These are phyloP conservation scores for Mormyrops attenuatus DNA, from an alignment of 2,797 vertebrate genomes.

Conservation along the genomic window DNA sequence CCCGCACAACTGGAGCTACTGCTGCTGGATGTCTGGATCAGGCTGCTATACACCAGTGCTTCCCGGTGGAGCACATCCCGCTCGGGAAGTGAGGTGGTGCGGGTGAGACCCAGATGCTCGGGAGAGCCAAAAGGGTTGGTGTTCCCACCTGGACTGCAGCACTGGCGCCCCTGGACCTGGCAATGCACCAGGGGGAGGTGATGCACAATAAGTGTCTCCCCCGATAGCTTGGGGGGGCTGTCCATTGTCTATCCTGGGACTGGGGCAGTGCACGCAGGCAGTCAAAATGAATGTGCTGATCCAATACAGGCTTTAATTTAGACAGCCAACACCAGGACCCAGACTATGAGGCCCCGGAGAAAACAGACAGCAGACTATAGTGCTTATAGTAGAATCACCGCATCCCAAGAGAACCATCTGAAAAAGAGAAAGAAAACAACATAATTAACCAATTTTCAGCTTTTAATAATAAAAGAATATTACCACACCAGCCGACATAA, in stretches of 20 bases:
- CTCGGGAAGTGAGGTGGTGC: conserved; percentile 74
- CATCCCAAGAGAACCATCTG: not conserved
- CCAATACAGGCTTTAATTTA: conserved; percentile 37
- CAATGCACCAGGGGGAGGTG: conserved; percentile 96
- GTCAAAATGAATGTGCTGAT: not conserved
- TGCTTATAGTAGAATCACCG: not conserved
- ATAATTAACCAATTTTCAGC: not conserved
- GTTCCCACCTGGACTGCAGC: conserved; percentile 63
- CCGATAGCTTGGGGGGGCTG: conserved; percentile 83
- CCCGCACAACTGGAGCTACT: conserved; percentile 42
- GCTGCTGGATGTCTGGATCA: conserved; percentile 63
- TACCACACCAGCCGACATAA: not conserved
- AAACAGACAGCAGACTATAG: not conserved
- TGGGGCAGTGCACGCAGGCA: not conserved
- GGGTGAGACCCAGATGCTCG: conserved; percentile 72
- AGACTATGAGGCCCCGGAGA: conserved; percentile 30
- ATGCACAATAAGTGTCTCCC: conserved; percentile 93
- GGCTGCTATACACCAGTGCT: conserved; percentile 78
- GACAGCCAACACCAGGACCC: conserved; percentile 29
- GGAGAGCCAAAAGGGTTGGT: conserved; percentile 76
- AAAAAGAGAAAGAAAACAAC: not conserved
- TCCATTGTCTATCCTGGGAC: conserved; percentile 67
- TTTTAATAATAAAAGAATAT: not conserved
- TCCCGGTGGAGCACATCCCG: conserved; percentile 79
- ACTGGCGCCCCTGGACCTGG: conserved; percentile 76